Percentiles rank a stretch among this genome's conserved stretches.
phyloP scores from a whole-genome alignment of 1,140 invertebrate species.

The Arctopsyche grandis region DNA sequence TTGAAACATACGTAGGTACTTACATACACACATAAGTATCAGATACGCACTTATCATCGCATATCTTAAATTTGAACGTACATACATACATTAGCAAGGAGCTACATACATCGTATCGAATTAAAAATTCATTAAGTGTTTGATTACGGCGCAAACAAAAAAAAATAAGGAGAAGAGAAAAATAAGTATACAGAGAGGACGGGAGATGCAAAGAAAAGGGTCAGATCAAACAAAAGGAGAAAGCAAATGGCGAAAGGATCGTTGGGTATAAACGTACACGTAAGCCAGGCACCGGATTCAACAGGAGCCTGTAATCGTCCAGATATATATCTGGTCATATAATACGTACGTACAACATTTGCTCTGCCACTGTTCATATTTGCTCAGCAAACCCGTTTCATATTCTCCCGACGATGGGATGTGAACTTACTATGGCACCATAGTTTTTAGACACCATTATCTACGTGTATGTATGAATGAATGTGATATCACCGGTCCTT shows the following conservation, averaged over 20 bases:
- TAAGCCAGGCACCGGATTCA: conserved; percentile 23
- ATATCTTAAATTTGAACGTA: too few species aligned
- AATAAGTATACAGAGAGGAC: too few species aligned
- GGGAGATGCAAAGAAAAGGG: neutral
- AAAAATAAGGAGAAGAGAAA: too few species aligned
- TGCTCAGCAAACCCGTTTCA: conserved; percentile 46
- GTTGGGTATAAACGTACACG: neutral
- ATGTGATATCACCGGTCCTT: too few species aligned
- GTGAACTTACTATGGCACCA: neutral
- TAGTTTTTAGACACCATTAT: conserved; percentile 20
- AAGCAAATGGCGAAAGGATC: conserved; percentile 19
- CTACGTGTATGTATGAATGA: neutral
- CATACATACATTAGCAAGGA: too few species aligned
- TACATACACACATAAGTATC: too few species aligned
- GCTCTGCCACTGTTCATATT: conserved; percentile 44
- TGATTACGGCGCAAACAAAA: too few species aligned
- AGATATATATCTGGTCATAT: conserved; percentile 41
- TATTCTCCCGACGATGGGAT: conserved; percentile 41
- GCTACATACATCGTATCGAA: too few species aligned
- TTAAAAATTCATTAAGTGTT: too few species aligned
- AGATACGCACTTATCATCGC: too few species aligned
- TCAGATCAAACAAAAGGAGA: conserved; percentile 2
- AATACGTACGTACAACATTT: conserved; percentile 46
- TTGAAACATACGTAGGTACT: too few species aligned
- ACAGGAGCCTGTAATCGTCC: conserved; percentile 36